Conservation (phyloP, 2,113 vertebrate genomes). For the Noctilio leporinus region DNA sequence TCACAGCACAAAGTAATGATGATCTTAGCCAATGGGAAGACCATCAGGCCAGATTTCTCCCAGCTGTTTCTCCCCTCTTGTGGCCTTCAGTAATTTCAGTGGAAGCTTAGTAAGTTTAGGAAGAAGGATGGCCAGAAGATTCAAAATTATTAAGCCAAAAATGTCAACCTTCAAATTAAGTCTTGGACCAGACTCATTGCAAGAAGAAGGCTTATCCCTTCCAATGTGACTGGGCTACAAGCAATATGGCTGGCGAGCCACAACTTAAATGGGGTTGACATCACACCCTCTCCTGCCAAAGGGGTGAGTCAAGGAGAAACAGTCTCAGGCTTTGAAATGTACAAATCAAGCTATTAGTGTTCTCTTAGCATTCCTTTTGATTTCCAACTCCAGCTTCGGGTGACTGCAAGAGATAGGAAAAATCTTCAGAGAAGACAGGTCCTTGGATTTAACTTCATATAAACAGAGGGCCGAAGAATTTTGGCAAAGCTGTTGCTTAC, state of each 20-base stretch:
- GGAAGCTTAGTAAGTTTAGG: constrained; percentile 50
- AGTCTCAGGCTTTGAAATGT: constrained; percentile 38
- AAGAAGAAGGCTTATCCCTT: constrained; percentile 1
- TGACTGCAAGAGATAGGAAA: constrained; percentile 65
- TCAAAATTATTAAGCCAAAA: constrained; percentile 62
- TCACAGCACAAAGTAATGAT: constrained; percentile 61
- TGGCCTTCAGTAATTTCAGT: constrained; percentile 55
- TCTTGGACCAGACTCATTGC: constrained; percentile 5
- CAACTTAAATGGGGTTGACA: not conserved
- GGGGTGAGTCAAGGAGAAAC: constrained; percentile 24
- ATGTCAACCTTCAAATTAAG: constrained; percentile 65
- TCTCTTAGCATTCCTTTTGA: constrained; percentile 55
- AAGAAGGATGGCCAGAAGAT: constrained; percentile 62
- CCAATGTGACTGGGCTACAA: not conserved
- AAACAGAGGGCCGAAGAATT: constrained; percentile 43
- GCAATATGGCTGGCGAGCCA: constrained; percentile 34
- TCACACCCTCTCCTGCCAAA: constrained; percentile 18
- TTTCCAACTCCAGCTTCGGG: constrained; percentile 32
- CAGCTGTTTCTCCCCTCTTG: constrained; percentile 62
- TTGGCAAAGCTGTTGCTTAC: constrained; percentile 43
- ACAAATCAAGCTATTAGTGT: constrained; percentile 44
- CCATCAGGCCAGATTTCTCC: constrained; percentile 56
- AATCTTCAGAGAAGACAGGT: constrained; percentile 43
- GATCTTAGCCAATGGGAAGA: constrained; percentile 63
- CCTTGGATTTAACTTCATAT: constrained; percentile 34